These are phyloP conservation scores for Clarias macrocephalus DNA, from an alignment of 2,113 vertebrate species.

Conservation along the genomic window DNA sequence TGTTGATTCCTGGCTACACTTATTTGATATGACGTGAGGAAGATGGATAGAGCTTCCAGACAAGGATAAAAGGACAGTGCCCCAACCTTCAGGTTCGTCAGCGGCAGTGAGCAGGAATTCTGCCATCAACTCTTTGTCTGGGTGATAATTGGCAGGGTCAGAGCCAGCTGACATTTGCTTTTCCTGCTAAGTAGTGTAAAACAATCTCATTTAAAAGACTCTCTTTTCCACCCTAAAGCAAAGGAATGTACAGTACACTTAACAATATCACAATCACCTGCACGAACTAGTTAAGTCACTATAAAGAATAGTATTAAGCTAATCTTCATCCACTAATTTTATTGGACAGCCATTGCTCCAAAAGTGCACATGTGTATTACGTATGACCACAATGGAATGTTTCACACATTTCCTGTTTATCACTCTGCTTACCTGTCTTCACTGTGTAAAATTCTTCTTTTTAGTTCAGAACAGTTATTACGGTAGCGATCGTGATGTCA, in stretches of 20 bases:
- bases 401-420: background rate
- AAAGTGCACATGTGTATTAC: background rate
- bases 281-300: background rate
- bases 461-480: background rate
- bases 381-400: background rate
- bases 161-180: conserved; percentile 55
- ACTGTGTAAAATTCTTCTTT: background rate
- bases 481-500: no score
- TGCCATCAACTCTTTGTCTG: conserved; percentile 56
- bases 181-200: conserved; percentile 59
- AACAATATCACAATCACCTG: background rate
- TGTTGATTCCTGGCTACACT: background rate
- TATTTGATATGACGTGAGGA: conserved; percentile 42
- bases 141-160: conserved; percentile 61
- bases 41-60: conserved; percentile 46
- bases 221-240: conserved; percentile 28
- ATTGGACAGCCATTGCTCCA: background rate
- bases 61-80: conserved; percentile 34
- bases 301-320: background rate
- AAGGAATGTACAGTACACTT: conserved; percentile 7
- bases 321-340: background rate
- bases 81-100: conserved; percentile 37
- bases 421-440: background rate
- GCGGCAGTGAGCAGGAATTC: conserved; percentile 48
- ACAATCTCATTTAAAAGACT: conserved; percentile 51